Percentiles rank a stretch among this genome's conserved stretches.
phyloP scores from a whole-genome alignment of 2,888 invertebrate species.

The Hydrotaea diabolus region DNA sequence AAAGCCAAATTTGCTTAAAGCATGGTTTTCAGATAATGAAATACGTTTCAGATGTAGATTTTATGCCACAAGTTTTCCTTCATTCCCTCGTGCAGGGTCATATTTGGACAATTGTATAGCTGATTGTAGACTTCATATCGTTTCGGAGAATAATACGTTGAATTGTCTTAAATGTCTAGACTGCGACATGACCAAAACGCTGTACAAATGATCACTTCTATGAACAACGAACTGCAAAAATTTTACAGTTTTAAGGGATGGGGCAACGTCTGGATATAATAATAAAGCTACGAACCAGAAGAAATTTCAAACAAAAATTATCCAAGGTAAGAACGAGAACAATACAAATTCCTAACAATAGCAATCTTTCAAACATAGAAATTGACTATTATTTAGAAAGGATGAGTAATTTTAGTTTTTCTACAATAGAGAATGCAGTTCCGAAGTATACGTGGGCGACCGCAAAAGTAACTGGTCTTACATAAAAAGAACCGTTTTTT shows the following conservation, averaged over 20 bases:
- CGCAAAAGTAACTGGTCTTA: too few relatives aligned
- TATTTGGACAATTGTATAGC: conserved; percentile 6
- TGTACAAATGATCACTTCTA: not conserved
- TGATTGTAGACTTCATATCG: not conserved
- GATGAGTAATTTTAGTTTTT: not conserved
- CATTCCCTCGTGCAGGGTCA: not conserved
- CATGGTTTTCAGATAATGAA: not conserved
- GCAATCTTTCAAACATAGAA: conserved; percentile 15
- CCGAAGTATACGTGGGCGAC: too few relatives aligned
- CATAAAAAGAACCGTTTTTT: too few relatives aligned
- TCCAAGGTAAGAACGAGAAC: not conserved
- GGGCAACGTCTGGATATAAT: not conserved
- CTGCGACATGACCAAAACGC: conserved; percentile 22
- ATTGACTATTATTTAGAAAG: not conserved
- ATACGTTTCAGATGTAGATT: not conserved
- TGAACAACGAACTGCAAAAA: not conserved
- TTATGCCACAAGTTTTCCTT: not conserved
- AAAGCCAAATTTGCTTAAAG: not conserved
- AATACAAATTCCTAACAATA: not conserved
- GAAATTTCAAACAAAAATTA: not conserved
- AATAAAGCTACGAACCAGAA: not conserved
- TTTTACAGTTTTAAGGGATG: conserved; percentile 1
- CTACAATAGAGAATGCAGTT: too few relatives aligned
- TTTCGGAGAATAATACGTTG: not conserved
- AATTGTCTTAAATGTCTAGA: conserved; percentile 16